phyloP scores from a whole-genome alignment of 2,888 invertebrate genomes.

The Netelia virgata region DNA sequence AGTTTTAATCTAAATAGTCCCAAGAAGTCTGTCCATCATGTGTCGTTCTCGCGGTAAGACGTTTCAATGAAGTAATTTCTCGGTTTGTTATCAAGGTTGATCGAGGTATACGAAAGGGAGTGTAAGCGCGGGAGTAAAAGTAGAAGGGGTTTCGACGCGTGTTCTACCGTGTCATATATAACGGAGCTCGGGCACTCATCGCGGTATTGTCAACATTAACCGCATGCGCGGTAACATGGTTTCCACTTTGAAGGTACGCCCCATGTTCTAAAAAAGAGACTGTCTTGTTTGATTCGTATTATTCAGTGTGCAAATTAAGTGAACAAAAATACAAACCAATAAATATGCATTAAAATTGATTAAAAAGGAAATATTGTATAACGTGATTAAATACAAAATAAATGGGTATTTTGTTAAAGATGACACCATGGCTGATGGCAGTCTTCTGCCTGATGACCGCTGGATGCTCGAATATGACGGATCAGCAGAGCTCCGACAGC shows the following conservation, averaged over 20 bases:
- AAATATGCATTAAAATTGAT: constrained; percentile 10
- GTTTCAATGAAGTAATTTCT: constrained; percentile 36
- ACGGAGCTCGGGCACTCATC: constrained; percentile 80
- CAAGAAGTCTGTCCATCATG: constrained; percentile 30
- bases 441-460: constrained; percentile 83
- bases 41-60: constrained; percentile 17
- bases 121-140: constrained; percentile 68
- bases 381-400: constrained; percentile 52
- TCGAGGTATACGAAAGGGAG: constrained; percentile 45
- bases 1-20: constrained; percentile 26
- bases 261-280: constrained; percentile 19
- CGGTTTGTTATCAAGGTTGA: constrained; percentile 67
- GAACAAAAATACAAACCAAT: constrained; percentile 20
- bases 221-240: constrained; percentile 84
- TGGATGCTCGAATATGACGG: constrained; percentile 82
- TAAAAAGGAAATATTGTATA: constrained; percentile 43
- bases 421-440: constrained; percentile 84
- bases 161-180: constrained; percentile 84
- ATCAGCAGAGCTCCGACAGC: constrained; percentile 86
- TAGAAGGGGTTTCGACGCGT: constrained; percentile 71
- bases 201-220: constrained; percentile 84
- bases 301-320: constrained; percentile 66
- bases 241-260: constrained; percentile 83
- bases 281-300: constrained; percentile 66
- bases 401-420: constrained; percentile 77